Evolutionary conservation across 2,113 vertebrate genomes (phyloP).

Genomic region (Eulemur rufifrons): DNA sequence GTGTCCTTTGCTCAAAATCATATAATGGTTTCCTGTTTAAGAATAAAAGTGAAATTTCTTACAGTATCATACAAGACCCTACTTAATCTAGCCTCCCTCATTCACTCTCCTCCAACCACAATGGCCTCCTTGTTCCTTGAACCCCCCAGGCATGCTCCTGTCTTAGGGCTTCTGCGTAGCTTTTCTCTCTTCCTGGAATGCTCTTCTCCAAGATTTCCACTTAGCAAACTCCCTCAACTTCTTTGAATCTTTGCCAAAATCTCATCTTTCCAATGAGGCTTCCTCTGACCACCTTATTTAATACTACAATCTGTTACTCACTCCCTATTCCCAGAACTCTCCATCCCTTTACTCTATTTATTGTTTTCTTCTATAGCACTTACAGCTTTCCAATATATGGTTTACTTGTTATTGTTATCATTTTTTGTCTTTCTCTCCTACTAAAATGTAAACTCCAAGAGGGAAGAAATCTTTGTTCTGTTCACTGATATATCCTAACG

Average conservation of each 20-base stretch:
- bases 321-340: not conserved
- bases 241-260: conserved; percentile 2
- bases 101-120: not conserved
- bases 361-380: not conserved
- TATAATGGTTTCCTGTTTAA: not conserved
- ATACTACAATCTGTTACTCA: not conserved
- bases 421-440: not conserved
- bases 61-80: not conserved
- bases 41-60: conserved; percentile 1
- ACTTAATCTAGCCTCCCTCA: not conserved
- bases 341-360: not conserved
- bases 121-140: not conserved
- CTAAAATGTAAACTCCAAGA: not conserved
- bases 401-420: not conserved
- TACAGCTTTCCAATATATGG: not conserved
- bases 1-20: not conserved
- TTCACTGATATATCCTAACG: not conserved
- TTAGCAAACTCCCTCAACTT: not conserved
- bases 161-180: not conserved
- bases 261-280: not conserved
- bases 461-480: not conserved
- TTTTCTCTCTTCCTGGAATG: not conserved
- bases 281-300: not conserved
- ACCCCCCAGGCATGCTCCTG: not conserved
- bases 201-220: not conserved